Conservation (phyloP, 1,140 invertebrate species). For the Aphelenchoides avenae region DNA sequence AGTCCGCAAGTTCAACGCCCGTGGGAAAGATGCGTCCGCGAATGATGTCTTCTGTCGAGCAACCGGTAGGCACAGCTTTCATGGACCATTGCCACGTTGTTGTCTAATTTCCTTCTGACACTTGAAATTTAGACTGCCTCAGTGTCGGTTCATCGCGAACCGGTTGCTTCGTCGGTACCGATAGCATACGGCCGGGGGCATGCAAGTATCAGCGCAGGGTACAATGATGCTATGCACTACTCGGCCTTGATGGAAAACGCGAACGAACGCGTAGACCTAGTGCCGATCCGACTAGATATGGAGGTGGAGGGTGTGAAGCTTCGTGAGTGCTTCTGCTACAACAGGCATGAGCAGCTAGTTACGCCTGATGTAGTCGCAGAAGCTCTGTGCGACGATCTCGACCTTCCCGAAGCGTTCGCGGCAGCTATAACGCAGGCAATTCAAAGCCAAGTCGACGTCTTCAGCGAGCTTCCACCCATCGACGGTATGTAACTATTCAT, state of each 20-base stretch:
- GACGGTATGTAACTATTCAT: no score
- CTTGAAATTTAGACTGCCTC: no score
- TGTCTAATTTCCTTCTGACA: no score
- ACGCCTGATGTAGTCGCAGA: constrained; percentile 98
- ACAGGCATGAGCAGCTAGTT: constrained; percentile 75
- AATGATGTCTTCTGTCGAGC: no score
- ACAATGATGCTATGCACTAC: constrained; percentile 25
- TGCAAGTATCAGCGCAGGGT: no score
- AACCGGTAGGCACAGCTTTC: no score
- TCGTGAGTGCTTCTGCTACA: constrained; percentile 55
- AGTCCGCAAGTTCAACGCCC: no score
- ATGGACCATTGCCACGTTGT: no score
- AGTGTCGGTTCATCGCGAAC: constrained; percentile 91
- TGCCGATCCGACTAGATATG: constrained; percentile 97
- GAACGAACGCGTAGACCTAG: constrained; percentile 79
- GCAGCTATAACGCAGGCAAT: constrained; percentile 93
- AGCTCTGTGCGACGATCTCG: constrained; percentile 94
- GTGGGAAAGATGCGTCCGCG: no score
- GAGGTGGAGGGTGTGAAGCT: constrained; percentile 82
- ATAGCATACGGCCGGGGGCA: constrained; percentile 66
- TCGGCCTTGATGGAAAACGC: constrained; percentile 88
- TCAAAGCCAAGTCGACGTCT: constrained; percentile 89
- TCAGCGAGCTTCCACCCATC: constrained; percentile 60
- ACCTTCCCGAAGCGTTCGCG: constrained; percentile 90
- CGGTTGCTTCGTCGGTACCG: constrained; percentile 94